Evolutionary conservation across 2,888 invertebrate genomes (phyloP), one percentile per base, ranked within the genome.

Genomic region (Pharmacophagus antenor): DNA sequence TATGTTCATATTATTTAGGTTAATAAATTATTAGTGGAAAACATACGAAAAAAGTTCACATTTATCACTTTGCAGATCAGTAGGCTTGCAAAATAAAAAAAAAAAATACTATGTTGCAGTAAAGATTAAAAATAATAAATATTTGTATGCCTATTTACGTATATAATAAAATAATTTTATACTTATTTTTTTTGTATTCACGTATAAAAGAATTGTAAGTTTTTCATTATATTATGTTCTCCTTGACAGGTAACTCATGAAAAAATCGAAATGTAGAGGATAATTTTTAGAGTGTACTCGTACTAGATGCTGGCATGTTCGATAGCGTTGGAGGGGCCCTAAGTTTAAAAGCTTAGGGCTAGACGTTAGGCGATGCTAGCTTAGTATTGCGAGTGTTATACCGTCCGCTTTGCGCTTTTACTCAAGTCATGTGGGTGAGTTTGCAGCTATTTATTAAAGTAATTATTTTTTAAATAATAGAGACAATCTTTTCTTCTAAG

Each of bases 291-390:
- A 55, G 37, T 54, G 31, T 54, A 62, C 54, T 55, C 62, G 66
- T 67, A 67, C 69, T 69, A 64, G n/a, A n/a, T n/a, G n/a, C 65
- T 66, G 65, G 61, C 65, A 64, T 64, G 58, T 69, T 72, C 65
- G 70, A 71, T 70, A 62, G 70, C 49, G 58, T 74, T 80, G 80
- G 86, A 76, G 88, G 88, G 88, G 87, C 69, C 74, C 76, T 69
- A 71, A 72, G 74, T 79, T 85, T 87, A 88, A 80, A 88, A 85
- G 77, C 73, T 68, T 71, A 62, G 62, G 69, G 73, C 72, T 67
- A 68, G 56, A 59, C 65, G 67, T 61, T 66, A 65, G 63, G 65
- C 72, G 48, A 48, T 56, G 56, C 25, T 56, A 70, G 70, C 73
- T 68, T 67, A 77, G 77, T 76, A 69, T 71, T 63, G 61, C 71